Conservation (phyloP, 2,797 vertebrate genomes). For the Anguilla obscura region DNA sequence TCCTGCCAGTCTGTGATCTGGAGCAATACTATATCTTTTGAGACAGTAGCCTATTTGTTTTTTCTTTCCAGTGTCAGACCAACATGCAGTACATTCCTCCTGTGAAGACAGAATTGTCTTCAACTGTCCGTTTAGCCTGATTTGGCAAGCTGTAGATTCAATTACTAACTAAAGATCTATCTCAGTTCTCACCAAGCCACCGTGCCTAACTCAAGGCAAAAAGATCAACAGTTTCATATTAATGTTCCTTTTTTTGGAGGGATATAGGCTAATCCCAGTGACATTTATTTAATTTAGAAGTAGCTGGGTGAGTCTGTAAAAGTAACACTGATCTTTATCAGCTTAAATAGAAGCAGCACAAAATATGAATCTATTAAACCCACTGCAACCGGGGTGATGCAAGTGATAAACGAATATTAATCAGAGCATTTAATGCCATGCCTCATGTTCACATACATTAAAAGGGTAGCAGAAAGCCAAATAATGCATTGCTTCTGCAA, state of each 20-base stretch:
- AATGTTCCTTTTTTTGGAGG: not conserved
- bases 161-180: not conserved
- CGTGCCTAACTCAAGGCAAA: not conserved
- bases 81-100: not conserved
- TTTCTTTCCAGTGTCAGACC: not conserved
- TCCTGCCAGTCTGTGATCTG: not conserved
- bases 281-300: not conserved
- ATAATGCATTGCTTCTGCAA: not conserved
- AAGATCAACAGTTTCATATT: not conserved
- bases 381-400: not conserved
- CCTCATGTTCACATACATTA: not conserved
- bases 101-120: not conserved
- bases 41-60: not conserved
- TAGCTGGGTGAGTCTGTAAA: not conserved
- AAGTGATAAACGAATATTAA: not conserved
- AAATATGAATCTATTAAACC: constrained; percentile 9
- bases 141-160: not conserved
- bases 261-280: constrained; percentile 14
- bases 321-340: not conserved
- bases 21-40: not conserved
- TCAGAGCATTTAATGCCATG: constrained; percentile 2
- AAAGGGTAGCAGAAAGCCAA: not conserved
- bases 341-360: not conserved
- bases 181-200: not conserved
- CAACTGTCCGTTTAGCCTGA: not conserved